Percentiles rank a stretch among this genome's conserved stretches.
These are phyloP conservation scores for Daboia siamensis DNA, from an alignment of 2,113 vertebrate genomes.

Conservation along the genomic window DNA sequence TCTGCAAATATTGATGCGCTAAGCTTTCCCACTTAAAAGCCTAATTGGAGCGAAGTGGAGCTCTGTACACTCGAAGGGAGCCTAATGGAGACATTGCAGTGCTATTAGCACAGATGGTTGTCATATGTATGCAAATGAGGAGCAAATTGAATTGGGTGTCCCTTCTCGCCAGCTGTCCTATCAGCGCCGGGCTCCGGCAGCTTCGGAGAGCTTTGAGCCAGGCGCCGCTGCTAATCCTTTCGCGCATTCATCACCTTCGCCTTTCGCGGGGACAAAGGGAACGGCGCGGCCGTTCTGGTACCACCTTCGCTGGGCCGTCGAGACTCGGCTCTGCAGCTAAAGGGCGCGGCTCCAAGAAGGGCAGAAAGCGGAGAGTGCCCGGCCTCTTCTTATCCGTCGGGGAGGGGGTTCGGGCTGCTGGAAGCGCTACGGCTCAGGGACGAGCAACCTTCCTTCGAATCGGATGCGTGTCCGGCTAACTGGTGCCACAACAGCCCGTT, in stretches of 20 bases:
- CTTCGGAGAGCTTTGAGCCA: not conserved
- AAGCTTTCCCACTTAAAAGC: conserved; percentile 45
- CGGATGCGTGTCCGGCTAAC: not conserved
- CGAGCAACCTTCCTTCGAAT: not conserved
- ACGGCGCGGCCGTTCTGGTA: not conserved
- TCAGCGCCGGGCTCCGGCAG: conserved; percentile 69
- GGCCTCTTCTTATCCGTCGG: conserved; percentile 10
- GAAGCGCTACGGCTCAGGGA: not conserved
- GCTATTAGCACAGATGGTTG: conserved; percentile 98
- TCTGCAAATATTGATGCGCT: conserved; percentile 72
- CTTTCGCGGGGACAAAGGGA: conserved; percentile 71
- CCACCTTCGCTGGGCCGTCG: conserved; percentile 49
- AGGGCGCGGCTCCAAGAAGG: conserved; percentile 53
- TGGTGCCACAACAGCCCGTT: not conserved
- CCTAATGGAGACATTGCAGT: conserved; percentile 90
- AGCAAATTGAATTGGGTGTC: conserved; percentile 90
- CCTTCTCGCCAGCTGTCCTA: conserved; percentile 94
- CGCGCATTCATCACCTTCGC: conserved; percentile 90
- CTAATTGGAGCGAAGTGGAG: conserved; percentile 66
- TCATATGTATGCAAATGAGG: conserved; percentile 99
- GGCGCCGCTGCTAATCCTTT: conserved; percentile 70
- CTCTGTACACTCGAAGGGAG: conserved; percentile 55
- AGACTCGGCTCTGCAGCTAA: conserved; percentile 54
- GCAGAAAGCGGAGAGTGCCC: not conserved
- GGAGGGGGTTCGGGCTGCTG: not conserved